Evolutionary conservation across 2,888 invertebrate species (phyloP).

Genomic region (Melanchra persicariae): DNA sequence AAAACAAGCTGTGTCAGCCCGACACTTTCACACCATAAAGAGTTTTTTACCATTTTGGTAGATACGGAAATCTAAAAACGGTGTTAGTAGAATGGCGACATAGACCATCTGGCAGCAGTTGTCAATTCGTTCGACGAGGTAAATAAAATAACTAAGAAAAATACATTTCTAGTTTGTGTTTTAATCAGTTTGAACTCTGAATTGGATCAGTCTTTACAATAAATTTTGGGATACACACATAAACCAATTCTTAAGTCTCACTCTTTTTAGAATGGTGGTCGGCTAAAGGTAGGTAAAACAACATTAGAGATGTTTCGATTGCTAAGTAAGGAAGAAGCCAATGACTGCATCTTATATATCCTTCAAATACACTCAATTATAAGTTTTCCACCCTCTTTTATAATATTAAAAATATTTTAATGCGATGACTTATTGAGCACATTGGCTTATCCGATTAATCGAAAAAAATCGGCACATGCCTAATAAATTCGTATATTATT

Average conservation of each 20-base stretch:
- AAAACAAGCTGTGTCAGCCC: too few species aligned
- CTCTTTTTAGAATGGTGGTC: constrained; percentile 40
- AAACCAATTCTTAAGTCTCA: constrained; percentile 6
- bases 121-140: too few species aligned
- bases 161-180: too few species aligned
- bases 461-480: constrained; percentile 45
- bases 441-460: constrained; percentile 19
- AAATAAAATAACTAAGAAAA: too few species aligned
- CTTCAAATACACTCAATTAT: background rate
- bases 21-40: too few species aligned
- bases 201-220: background rate
- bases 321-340: constrained; percentile 5
- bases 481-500: constrained; percentile 26
- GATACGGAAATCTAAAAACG: too few species aligned
- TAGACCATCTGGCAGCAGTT: too few species aligned
- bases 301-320: constrained; percentile 52
- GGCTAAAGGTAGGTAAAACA: constrained; percentile 51
- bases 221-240: background rate
- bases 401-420: background rate
- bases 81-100: too few species aligned
- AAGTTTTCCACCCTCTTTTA: background rate
- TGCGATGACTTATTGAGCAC: background rate
- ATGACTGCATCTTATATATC: background rate
- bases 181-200: too few species aligned
- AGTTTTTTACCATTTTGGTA: too few species aligned